Evolutionary conservation across 2,888 invertebrate genomes (phyloP).

Genomic region (Eulithis prunata): DNA sequence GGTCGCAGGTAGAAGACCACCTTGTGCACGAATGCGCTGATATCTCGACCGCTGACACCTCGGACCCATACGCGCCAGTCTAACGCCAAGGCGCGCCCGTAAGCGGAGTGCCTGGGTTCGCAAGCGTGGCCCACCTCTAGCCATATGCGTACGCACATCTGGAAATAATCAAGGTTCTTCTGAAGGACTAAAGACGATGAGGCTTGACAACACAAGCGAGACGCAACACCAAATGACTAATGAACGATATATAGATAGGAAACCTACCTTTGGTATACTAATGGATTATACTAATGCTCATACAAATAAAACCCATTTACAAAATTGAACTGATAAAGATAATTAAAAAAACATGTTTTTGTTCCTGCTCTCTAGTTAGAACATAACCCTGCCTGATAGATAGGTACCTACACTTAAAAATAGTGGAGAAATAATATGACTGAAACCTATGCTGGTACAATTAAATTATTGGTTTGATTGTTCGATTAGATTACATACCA

Average conservation of each 20-base stretch:
- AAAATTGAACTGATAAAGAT: background rate
- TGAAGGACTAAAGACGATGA: background rate
- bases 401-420: too few relatives aligned
- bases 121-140: slow-evolving; percentile 79
- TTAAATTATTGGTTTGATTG: too few relatives aligned
- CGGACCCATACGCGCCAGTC: slow-evolving; percentile 81
- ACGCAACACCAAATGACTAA: background rate
- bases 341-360: too few relatives aligned
- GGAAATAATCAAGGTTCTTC: slow-evolving; percentile 26
- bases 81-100: slow-evolving; percentile 71
- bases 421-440: too few relatives aligned
- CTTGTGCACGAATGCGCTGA: slow-evolving; percentile 78
- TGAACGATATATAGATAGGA: background rate
- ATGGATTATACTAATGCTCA: background rate
- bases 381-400: too few relatives aligned
- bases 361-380: too few relatives aligned
- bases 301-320: background rate
- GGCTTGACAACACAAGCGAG: background rate
- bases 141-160: slow-evolving; percentile 82
- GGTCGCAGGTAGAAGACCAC: slow-evolving; percentile 77
- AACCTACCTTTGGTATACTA: too few relatives aligned
- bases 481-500: too few relatives aligned
- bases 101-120: slow-evolving; percentile 70
- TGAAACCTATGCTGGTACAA: too few relatives aligned
- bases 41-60: slow-evolving; percentile 70